phyloP scores from a whole-genome alignment of 2,888 invertebrate species.

The Leptinotarsa peninsularis region DNA sequence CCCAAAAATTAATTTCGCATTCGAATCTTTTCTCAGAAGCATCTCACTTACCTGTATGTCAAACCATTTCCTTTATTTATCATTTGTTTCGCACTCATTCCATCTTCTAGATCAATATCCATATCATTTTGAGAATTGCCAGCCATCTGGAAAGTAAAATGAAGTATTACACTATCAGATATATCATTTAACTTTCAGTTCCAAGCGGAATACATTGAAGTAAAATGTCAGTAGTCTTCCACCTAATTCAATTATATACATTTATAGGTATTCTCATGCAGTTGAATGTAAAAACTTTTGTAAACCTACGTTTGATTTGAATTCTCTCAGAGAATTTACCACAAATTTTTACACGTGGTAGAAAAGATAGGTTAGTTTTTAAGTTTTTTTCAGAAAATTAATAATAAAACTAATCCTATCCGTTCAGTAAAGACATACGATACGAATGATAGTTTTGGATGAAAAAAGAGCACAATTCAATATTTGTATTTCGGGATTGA shows the following conservation, averaged over 20 bases:
- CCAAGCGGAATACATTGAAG: too few species aligned
- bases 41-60: slow-evolving; percentile 53
- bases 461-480: too few species aligned
- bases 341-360: background rate
- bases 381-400: background rate
- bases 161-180: too few species aligned
- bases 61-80: slow-evolving; percentile 53
- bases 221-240: too few species aligned
- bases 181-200: too few species aligned
- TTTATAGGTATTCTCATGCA: too few species aligned
- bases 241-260: background rate
- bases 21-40: too few species aligned
- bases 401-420: too few species aligned
- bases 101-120: slow-evolving; percentile 51
- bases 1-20: too few species aligned
- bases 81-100: slow-evolving; percentile 52
- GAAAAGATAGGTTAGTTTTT: background rate
- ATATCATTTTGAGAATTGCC: slow-evolving; percentile 27
- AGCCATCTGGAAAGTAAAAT: slow-evolving; percentile 24
- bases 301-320: background rate
- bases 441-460: too few species aligned
- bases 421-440: too few species aligned
- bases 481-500: too few species aligned
- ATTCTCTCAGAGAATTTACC: background rate
- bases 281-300: background rate